Conservation (phyloP, 23 tunicate genomes). For the Styela clava region DNA sequence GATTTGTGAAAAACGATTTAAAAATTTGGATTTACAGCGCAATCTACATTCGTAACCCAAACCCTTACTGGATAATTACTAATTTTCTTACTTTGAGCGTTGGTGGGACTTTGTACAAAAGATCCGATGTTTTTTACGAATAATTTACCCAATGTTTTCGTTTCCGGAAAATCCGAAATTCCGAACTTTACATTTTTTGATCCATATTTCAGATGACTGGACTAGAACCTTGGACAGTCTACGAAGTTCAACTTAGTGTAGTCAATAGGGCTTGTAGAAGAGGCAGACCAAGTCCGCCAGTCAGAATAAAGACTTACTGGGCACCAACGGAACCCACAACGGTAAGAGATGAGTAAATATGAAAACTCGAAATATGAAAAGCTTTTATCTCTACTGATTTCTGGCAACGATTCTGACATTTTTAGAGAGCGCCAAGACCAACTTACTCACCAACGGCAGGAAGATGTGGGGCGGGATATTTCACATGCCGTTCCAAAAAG, state of each 20-base stretch:
- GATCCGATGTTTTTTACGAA: too few species aligned
- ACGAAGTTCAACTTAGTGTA: slow-evolving; percentile 36
- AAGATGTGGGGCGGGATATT: slow-evolving; percentile 29
- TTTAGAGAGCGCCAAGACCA: not conserved
- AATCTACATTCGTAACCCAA: too few species aligned
- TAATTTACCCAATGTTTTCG: too few species aligned
- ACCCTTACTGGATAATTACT: too few species aligned
- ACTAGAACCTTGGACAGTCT: slow-evolving; percentile 21
- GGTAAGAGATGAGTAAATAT: slow-evolving; percentile 5
- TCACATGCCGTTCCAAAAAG: slow-evolving; percentile 41
- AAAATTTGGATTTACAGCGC: too few species aligned
- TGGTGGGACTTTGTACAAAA: too few species aligned
- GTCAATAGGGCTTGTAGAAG: slow-evolving; percentile 14
- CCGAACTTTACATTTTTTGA: too few species aligned
- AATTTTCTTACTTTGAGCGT: too few species aligned
- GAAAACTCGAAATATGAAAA: too few species aligned
- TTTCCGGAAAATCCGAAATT: too few species aligned
- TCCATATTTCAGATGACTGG: slow-evolving; percentile 38
- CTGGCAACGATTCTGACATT: not conserved
- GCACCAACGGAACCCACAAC: slow-evolving; percentile 45
- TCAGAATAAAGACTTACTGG: slow-evolving; percentile 27
- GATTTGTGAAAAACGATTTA: too few species aligned
- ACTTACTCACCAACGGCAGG: slow-evolving; percentile 5
- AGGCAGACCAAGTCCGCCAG: slow-evolving; percentile 21
- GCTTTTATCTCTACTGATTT: not conserved